These are phyloP conservation scores for Salvelinus sp. DNA, from an alignment of 2,113 vertebrate genomes.

Conservation along the genomic window DNA sequence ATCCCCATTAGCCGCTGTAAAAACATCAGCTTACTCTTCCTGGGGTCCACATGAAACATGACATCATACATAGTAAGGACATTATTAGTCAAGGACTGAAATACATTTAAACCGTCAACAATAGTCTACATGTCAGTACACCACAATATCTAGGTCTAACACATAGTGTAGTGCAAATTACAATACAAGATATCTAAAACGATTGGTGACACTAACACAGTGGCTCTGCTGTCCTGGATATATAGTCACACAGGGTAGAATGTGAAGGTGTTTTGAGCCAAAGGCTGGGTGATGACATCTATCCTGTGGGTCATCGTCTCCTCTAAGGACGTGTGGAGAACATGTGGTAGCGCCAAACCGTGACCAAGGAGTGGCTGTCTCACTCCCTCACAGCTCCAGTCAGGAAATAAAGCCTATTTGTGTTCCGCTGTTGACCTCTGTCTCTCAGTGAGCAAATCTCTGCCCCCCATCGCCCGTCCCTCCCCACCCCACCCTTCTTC, in stretches of 20 bases:
- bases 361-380: slow-evolving; percentile 17
- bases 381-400: slow-evolving; percentile 27
- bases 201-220: too few species aligned
- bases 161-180: too few species aligned
- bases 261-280: not conserved
- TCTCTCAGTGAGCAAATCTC: slow-evolving; percentile 35
- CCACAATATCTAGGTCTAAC: too few species aligned
- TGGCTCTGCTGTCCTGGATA: slow-evolving; percentile 31
- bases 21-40: too few species aligned
- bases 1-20: too few species aligned
- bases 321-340: not conserved
- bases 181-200: too few species aligned
- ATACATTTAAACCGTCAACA: too few species aligned
- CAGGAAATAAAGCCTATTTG: slow-evolving; percentile 41
- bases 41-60: too few species aligned
- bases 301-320: too few species aligned
- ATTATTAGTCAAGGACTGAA: too few species aligned
- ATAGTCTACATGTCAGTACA: too few species aligned
- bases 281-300: not conserved
- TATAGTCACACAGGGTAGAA: slow-evolving; percentile 51
- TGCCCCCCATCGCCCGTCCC: not conserved
- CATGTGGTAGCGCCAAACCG: not conserved
- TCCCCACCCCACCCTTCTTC: not conserved
- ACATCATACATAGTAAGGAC: too few species aligned
- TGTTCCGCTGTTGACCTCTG: slow-evolving; percentile 54